These are phyloP conservation scores for Caenorhabditis afra DNA, from an alignment of 2,888 invertebrate species.

Conservation along the genomic window DNA sequence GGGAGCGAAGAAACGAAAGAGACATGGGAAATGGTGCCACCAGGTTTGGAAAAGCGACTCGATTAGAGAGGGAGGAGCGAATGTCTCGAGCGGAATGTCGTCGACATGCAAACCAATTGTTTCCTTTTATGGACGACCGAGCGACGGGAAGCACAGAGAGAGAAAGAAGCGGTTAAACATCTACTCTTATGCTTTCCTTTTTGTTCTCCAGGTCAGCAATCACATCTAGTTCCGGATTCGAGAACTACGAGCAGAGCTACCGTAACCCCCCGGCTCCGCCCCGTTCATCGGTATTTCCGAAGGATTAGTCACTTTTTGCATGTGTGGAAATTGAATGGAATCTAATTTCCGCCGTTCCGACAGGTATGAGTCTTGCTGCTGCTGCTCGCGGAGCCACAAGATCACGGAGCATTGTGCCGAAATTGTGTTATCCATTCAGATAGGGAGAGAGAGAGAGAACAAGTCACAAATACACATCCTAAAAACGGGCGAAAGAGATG, in stretches of 20 bases:
- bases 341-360: too few species aligned
- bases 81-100: constrained; percentile 34
- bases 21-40: constrained; percentile 50
- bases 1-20: constrained; percentile 40
- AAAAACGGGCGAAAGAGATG: neutral
- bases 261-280: neutral
- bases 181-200: neutral
- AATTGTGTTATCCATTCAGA: too few species aligned
- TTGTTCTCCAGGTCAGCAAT: neutral
- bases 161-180: constrained; percentile 48
- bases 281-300: neutral
- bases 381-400: too few species aligned
- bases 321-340: too few species aligned
- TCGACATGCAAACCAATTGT: constrained; percentile 53
- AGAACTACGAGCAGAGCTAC: neutral
- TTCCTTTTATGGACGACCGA: constrained; percentile 43
- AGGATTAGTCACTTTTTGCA: too few species aligned
- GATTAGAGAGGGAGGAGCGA: constrained; percentile 47
- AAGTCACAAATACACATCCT: too few species aligned
- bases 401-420: too few species aligned
- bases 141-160: constrained; percentile 12
- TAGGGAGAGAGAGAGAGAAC: too few species aligned
- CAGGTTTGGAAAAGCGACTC: constrained; percentile 57
- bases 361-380: too few species aligned
- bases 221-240: too few species aligned